A percentile compares a stretch with the other conserved stretches of the same genome.
These are phyloP conservation scores for Callithrix jacchus DNA, from an alignment of 2,113 vertebrate genomes.

Conservation along the genomic window DNA sequence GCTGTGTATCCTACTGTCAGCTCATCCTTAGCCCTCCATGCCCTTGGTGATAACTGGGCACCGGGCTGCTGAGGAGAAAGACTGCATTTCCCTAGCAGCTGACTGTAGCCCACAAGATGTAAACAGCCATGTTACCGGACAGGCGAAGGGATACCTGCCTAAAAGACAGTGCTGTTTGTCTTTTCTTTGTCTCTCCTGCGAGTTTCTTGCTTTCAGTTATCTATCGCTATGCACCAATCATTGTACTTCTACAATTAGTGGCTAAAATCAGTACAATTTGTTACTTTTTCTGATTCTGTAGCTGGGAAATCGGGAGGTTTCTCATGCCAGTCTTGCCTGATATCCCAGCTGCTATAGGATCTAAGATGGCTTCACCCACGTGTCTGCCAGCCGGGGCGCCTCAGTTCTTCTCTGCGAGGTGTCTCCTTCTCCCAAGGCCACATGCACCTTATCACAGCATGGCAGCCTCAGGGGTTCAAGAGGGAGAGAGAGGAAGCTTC, in stretches of 20 bases:
- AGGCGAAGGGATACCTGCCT: neutral
- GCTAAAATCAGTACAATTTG: neutral
- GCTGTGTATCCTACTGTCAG: rapidly evolving
- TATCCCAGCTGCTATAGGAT: neutral
- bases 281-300: neutral
- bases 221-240: rapidly evolving
- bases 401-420: neutral
- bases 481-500: neutral
- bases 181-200: neutral
- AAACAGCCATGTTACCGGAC: neutral
- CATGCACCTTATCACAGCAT: neutral
- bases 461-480: neutral
- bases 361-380: neutral
- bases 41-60: neutral
- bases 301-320: neutral
- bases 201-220: neutral
- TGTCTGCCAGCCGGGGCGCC: neutral
- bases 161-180: neutral
- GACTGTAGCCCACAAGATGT: neutral
- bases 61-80: neutral
- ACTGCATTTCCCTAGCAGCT: neutral
- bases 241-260: neutral
- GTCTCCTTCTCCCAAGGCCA: neutral
- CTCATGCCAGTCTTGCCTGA: neutral
- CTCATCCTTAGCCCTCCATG: neutral